Percentiles rank a stretch among this genome's conserved stretches.
phyloP scores from a whole-genome alignment of 92 coral and sea anemone genomes.

The Zoanthus solanderi region DNA sequence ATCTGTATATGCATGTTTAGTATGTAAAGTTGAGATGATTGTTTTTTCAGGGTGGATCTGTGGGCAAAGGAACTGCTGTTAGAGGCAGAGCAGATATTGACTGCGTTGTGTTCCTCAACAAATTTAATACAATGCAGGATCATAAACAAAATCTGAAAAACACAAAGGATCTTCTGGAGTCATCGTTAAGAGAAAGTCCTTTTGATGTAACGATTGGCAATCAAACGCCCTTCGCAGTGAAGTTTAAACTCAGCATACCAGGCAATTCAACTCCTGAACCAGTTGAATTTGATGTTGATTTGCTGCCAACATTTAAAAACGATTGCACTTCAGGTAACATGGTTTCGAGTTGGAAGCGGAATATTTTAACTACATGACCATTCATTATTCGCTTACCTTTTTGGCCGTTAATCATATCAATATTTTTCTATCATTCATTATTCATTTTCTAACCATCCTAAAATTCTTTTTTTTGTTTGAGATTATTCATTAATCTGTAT shows the following conservation, averaged over 20 bases:
- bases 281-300: constrained; percentile 5
- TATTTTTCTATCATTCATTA: too few species aligned
- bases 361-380: too few species aligned
- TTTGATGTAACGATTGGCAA: too few species aligned
- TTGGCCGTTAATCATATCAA: too few species aligned
- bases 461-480: too few species aligned
- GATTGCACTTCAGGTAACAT: too few species aligned
- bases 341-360: neutral
- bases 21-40: too few species aligned
- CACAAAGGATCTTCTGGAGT: neutral
- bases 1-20: too few species aligned
- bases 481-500: too few species aligned
- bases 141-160: neutral
- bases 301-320: constrained; percentile 24
- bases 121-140: neutral
- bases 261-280: too few species aligned
- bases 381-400: too few species aligned
- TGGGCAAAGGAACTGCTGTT: constrained; percentile 38
- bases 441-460: too few species aligned
- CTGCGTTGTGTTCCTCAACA: constrained; percentile 24
- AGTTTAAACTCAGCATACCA: neutral
- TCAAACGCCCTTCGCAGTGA: constrained; percentile 18
- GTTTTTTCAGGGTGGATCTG: constrained; percentile 27
- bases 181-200: neutral
- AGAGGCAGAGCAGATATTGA: constrained; percentile 26